Percentiles rank a stretch among this genome's conserved stretches.
These are phyloP conservation scores for Hypena proboscidalis DNA, from an alignment of 2,888 invertebrate genomes.

Conservation along the genomic window DNA sequence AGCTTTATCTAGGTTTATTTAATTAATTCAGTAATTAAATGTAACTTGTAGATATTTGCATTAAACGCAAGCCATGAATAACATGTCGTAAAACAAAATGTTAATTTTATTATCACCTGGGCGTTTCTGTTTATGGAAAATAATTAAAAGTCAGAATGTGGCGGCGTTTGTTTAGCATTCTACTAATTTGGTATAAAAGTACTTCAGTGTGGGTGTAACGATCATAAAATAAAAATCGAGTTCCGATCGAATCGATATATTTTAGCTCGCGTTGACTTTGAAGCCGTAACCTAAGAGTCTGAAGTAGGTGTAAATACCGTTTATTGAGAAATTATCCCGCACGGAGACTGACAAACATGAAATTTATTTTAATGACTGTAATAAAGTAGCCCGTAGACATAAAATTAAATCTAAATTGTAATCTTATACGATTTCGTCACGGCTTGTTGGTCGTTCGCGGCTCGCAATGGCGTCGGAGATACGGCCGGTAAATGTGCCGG, in stretches of 20 bases:
- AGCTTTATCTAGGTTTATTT: background rate
- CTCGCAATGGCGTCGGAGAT: constrained; percentile 45
- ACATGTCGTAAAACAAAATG: constrained; percentile 39
- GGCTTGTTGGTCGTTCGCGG: constrained; percentile 47
- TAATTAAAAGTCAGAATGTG: constrained; percentile 39
- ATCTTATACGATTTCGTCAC: constrained; percentile 49
- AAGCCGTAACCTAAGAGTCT: constrained; percentile 15
- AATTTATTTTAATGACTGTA: constrained; percentile 41
- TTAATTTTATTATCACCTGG: constrained; percentile 42
- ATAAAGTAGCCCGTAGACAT: constrained; percentile 40
- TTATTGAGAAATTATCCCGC: constrained; percentile 37
- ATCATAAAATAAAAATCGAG: constrained; percentile 27
- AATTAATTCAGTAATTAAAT: constrained; percentile 13
- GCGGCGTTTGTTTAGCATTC: constrained; percentile 36
- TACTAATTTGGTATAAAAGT: constrained; percentile 44
- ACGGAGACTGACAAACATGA: constrained; percentile 33
- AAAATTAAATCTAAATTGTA: constrained; percentile 46
- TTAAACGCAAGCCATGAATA: constrained; percentile 13
- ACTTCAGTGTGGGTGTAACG: constrained; percentile 38
- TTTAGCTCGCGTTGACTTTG: constrained; percentile 9
- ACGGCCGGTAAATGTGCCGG: constrained; percentile 58
- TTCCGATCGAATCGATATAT: constrained; percentile 18
- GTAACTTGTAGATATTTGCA: constrained; percentile 13
- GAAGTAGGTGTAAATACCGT: constrained; percentile 36
- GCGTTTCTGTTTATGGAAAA: constrained; percentile 44